Evolutionary conservation across 2,888 invertebrate species (phyloP).

Genomic region (Neoaliturus tenellus): DNA sequence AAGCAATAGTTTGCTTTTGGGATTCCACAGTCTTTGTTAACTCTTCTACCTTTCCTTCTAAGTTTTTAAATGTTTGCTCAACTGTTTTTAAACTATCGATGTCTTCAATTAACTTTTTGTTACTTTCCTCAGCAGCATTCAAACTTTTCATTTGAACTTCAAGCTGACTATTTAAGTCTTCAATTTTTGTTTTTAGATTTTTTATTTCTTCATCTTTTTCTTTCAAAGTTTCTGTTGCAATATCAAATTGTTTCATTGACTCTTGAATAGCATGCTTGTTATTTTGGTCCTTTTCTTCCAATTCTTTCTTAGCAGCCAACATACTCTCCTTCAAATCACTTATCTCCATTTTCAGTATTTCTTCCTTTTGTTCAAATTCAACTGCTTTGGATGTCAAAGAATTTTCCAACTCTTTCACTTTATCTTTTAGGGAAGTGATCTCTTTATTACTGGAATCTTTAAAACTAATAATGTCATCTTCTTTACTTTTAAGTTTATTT

Average conservation of each 20-base stretch:
- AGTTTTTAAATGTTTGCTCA: constrained; percentile 44
- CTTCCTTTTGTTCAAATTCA: constrained; percentile 35
- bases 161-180: constrained; percentile 58
- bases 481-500: constrained; percentile 66
- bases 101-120: constrained; percentile 41
- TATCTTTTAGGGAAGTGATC: neutral
- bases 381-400: neutral
- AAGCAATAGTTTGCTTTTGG: neutral
- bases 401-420: neutral
- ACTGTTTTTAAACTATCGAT: constrained; percentile 55
- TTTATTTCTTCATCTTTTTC: constrained; percentile 61
- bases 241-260: constrained; percentile 54
- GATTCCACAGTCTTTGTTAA: neutral
- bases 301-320: constrained; percentile 45
- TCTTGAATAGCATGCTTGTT: constrained; percentile 60
- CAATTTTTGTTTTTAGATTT: constrained; percentile 60
- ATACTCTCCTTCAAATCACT: constrained; percentile 45
- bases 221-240: constrained; percentile 57
- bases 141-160: constrained; percentile 54
- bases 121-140: constrained; percentile 57
- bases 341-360: constrained; percentile 26
- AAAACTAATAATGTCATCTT: constrained; percentile 42
- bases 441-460: constrained; percentile 13
- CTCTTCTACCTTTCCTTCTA: constrained; percentile 56
- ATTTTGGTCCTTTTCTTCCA: constrained; percentile 55